Evolutionary conservation across 1,140 invertebrate species (phyloP).

Genomic region (Platorchestia sp.): DNA sequence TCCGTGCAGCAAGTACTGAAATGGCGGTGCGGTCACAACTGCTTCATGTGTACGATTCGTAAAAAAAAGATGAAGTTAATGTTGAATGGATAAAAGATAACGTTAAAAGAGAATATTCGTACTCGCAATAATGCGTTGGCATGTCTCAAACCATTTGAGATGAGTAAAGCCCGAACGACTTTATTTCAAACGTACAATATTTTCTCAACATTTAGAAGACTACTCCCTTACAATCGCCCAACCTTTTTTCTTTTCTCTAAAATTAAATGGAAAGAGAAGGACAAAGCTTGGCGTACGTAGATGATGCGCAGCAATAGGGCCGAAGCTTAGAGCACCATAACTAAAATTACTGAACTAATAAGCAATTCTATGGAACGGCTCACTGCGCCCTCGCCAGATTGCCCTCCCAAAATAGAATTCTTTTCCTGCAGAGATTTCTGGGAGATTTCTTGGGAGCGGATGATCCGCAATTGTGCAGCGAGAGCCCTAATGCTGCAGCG

Average conservation of each 20-base stretch:
- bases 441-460: constrained; percentile 37
- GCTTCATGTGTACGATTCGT: background rate
- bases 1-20: background rate
- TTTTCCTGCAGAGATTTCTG: constrained; percentile 3
- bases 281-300: background rate
- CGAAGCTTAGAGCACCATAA: background rate
- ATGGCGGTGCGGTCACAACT: background rate
- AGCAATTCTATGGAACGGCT: constrained; percentile 35
- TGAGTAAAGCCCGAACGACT: background rate
- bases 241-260: background rate
- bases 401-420: constrained; percentile 11
- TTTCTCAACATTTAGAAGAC: too few species aligned
- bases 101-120: background rate
- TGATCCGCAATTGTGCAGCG: background rate
- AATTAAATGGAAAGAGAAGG: background rate
- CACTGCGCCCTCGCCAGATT: background rate
- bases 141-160: background rate
- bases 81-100: too few species aligned
- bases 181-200: background rate
- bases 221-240: too few species aligned
- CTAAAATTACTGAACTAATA: constrained; percentile 44
- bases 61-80: background rate
- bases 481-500: background rate
- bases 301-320: background rate
- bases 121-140: background rate